phyloP scores from a whole-genome alignment of 2,113 vertebrate genomes.

The Capreolus pygargus region DNA sequence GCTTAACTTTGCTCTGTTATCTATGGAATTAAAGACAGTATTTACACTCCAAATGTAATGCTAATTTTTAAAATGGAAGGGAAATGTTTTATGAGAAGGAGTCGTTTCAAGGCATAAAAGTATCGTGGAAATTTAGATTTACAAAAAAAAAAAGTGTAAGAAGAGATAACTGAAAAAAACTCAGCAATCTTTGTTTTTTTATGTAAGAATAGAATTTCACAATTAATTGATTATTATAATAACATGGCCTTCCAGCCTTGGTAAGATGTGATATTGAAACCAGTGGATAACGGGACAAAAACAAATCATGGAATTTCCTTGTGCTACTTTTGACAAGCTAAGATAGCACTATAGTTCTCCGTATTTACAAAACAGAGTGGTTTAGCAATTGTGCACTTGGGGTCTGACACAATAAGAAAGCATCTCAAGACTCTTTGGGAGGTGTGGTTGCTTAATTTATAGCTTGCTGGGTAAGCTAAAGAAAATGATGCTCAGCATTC shows the following conservation, averaged over 20 bases:
- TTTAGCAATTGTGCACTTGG: neutral
- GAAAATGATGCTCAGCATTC: neutral
- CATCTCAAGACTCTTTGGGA: neutral
- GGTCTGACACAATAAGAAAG: neutral
- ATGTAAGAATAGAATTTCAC: neutral
- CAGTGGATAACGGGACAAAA: neutral
- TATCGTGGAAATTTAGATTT: neutral
- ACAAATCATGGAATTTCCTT: neutral
- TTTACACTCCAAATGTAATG: neutral
- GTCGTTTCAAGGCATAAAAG: neutral
- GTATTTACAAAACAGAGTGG: neutral
- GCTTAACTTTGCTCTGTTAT: neutral
- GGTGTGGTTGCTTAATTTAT: slow-evolving; percentile 39
- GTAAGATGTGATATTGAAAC: neutral
- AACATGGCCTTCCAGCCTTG: neutral
- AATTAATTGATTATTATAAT: neutral
- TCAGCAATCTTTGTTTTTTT: neutral
- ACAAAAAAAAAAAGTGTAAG: neutral
- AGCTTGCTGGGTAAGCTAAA: slow-evolving; percentile 14
- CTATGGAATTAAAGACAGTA: neutral
- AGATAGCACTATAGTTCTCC: neutral
- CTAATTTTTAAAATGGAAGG: neutral
- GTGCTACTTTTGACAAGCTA: neutral
- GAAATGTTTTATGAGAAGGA: neutral
- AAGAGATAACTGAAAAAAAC: neutral